These are phyloP conservation scores for Brachionus asplanchnoidis DNA, from an alignment of 1,140 invertebrate genomes.

Conservation along the genomic window DNA sequence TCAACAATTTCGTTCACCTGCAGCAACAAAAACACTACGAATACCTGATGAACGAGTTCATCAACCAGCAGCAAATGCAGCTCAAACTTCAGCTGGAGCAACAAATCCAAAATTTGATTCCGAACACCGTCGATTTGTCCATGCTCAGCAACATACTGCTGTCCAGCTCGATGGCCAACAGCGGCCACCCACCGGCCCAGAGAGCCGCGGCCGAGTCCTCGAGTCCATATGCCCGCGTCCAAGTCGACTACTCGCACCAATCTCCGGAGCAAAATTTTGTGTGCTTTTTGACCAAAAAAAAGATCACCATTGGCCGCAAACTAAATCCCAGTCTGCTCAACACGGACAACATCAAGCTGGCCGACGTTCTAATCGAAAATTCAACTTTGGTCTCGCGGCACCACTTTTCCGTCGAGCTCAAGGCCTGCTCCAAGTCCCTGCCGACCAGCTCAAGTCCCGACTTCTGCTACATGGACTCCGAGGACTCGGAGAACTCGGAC, in stretches of 20 bases:
- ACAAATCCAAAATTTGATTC: not conserved
- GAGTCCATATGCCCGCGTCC: not conserved
- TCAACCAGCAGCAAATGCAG: conserved; percentile 19
- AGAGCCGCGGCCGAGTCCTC: not conserved
- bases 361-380: conserved; percentile 33
- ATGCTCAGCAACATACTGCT: not conserved
- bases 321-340: not conserved
- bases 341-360: not conserved
- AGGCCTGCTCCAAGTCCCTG: not conserved
- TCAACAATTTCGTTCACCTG: conserved; percentile 6
- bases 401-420: conserved; percentile 16
- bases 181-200: no score
- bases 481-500: not conserved
- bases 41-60: not conserved
- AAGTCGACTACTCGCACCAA: not conserved
- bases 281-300: conserved; percentile 25
- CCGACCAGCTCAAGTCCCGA: not conserved
- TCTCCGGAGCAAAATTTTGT: not conserved
- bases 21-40: conserved; percentile 18
- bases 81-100: conserved; percentile 13
- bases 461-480: not conserved
- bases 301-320: not conserved
- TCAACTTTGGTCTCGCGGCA: conserved; percentile 24
- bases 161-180: not conserved
- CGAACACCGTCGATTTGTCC: not conserved